These are phyloP conservation scores for Hyposoter didymator DNA, from an alignment of 2,888 invertebrate species.

Conservation along the genomic window DNA sequence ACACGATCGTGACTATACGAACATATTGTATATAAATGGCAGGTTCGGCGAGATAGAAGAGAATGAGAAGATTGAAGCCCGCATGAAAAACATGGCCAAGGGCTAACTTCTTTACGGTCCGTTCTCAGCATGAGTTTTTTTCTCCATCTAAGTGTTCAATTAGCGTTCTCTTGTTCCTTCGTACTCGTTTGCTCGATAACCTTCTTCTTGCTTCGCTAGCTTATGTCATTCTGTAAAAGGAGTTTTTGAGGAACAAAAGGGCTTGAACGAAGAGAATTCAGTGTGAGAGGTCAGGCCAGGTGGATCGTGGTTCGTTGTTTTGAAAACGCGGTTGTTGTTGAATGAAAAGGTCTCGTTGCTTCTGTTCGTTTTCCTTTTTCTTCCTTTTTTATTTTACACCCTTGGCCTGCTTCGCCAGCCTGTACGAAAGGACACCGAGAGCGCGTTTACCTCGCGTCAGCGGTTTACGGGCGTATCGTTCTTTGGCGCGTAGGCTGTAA, in stretches of 20 bases:
- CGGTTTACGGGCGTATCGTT: conserved; percentile 72
- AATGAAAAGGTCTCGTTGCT: neutral
- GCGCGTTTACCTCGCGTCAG: conserved; percentile 70
- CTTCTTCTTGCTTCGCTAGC: neutral
- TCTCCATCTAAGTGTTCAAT: conserved; percentile 60
- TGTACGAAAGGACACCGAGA: conserved; percentile 6
- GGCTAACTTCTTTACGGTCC: conserved; percentile 55
- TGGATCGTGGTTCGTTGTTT: neutral
- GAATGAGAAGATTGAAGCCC: neutral
- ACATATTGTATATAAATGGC: neutral
- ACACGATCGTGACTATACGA: neutral
- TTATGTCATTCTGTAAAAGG: conserved; percentile 1
- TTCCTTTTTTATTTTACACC: conserved; percentile 36
- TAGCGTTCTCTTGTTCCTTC: conserved; percentile 63
- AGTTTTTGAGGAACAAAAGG: conserved; percentile 20
- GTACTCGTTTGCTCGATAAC: conserved; percentile 46
- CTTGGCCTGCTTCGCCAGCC: conserved; percentile 20
- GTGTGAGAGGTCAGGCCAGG: neutral
- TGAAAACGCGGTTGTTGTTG: neutral
- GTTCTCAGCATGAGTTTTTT: conserved; percentile 51
- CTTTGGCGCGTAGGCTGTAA: conserved; percentile 74
- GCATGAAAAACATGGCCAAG: conserved; percentile 10
- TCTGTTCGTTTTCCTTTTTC: conserved; percentile 21
- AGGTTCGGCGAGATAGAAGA: neutral
- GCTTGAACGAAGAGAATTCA: neutral